A percentile compares a stretch with the other conserved stretches of the same genome.
phyloP scores from a whole-genome alignment of 2,113 vertebrate genomes.

The Argyrosomus japonicus region DNA sequence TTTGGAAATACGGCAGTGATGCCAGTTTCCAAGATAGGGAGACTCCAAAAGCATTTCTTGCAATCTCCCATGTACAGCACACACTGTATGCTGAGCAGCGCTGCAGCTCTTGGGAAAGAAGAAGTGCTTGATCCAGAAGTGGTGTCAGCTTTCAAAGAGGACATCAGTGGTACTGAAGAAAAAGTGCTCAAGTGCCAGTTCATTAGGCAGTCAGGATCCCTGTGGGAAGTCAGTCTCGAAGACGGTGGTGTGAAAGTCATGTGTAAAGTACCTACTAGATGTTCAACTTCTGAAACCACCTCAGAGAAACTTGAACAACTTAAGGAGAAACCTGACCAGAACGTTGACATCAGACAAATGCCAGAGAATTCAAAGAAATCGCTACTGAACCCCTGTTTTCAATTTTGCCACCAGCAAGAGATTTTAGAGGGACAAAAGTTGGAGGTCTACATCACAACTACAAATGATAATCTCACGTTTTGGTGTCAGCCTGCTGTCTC shows the following conservation, averaged over 20 bases:
- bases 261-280: constrained; percentile 69
- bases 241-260: constrained; percentile 80
- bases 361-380: constrained; percentile 2
- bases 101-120: constrained; percentile 36
- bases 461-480: constrained; percentile 86
- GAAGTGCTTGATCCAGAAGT: constrained; percentile 67
- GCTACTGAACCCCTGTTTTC: background rate
- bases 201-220: constrained; percentile 79
- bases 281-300: background rate
- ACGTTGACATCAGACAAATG: background rate
- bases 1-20: constrained; percentile 90
- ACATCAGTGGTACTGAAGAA: constrained; percentile 76
- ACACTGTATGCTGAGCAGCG: constrained; percentile 86
- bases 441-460: constrained; percentile 81
- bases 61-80: constrained; percentile 83
- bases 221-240: constrained; percentile 90
- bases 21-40: constrained; percentile 73
- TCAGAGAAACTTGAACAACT: constrained; percentile 3
- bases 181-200: constrained; percentile 86
- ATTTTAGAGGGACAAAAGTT: constrained; percentile 81
- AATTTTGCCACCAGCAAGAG: constrained; percentile 71
- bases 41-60: constrained; percentile 76
- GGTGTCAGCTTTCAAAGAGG: constrained; percentile 78
- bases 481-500: constrained; percentile 88
- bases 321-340: background rate